These are phyloP conservation scores for Lerema accius DNA, from an alignment of 1,140 invertebrate genomes.

Conservation along the genomic window DNA sequence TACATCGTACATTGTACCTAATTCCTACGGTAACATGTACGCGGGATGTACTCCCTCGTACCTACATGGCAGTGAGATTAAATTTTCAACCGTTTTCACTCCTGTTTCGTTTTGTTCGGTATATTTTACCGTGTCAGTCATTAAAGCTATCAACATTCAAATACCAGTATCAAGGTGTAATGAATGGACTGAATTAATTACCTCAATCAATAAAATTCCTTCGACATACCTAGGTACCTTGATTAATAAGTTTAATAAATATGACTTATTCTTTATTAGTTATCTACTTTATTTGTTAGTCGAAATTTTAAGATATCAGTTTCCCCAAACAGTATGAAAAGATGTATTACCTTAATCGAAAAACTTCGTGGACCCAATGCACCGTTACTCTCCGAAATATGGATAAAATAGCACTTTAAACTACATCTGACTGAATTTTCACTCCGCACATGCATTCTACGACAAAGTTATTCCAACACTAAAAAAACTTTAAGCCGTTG, in stretches of 20 bases:
- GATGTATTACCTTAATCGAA: slow-evolving; percentile 26
- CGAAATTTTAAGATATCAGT: background rate
- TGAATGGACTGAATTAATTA: slow-evolving; percentile 13
- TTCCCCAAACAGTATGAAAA: slow-evolving; percentile 10
- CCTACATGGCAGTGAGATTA: slow-evolving; percentile 62
- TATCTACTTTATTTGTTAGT: too few relatives aligned
- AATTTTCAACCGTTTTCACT: slow-evolving; percentile 59
- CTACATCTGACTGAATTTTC: slow-evolving; percentile 37
- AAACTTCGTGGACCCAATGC: slow-evolving; percentile 7
- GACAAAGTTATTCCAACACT: slow-evolving; percentile 63
- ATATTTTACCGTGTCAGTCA: slow-evolving; percentile 54
- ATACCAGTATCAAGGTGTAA: slow-evolving; percentile 20
- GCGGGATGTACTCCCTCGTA: slow-evolving; percentile 36
- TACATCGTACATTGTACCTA: slow-evolving; percentile 36
- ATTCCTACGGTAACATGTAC: slow-evolving; percentile 33
- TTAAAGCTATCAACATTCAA: slow-evolving; percentile 28
- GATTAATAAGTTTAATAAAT: slow-evolving; percentile 3
- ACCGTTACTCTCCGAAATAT: slow-evolving; percentile 2
- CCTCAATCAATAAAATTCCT: background rate
- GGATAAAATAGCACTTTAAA: slow-evolving; percentile 19
- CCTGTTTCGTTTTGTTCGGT: slow-evolving; percentile 58
- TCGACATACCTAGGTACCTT: too few relatives aligned
- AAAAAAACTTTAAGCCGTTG: slow-evolving; percentile 70
- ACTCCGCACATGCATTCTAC: slow-evolving; percentile 62
- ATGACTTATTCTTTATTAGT: slow-evolving; percentile 12